These are phyloP conservation scores for Chesias legatella DNA, from an alignment of 2,888 invertebrate genomes.

Conservation along the genomic window DNA sequence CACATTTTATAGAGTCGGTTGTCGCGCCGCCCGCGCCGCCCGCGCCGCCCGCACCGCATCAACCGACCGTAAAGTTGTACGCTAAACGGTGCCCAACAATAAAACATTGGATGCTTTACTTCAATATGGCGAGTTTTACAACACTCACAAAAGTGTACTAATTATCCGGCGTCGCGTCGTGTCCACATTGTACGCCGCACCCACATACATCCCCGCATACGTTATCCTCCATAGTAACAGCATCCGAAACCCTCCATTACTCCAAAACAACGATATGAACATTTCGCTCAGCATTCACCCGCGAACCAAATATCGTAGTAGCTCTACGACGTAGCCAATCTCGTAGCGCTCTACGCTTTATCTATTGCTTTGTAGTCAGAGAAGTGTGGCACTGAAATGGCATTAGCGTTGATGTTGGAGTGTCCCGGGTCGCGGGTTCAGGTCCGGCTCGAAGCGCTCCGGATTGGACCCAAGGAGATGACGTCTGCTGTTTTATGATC, in stretches of 20 bases:
- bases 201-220: neutral
- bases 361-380: neutral
- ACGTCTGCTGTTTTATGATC: conserved; percentile 3
- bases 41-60: no score
- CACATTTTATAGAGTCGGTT: no score
- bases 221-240: conserved; percentile 1
- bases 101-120: conserved; percentile 2
- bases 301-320: conserved; percentile 5
- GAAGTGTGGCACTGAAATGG: neutral
- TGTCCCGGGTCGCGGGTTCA: neutral
- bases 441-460: no score
- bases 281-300: conserved; percentile 1
- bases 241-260: conserved; percentile 4
- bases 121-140: conserved; percentile 2
- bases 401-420: conserved; percentile 5
- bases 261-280: conserved; percentile 4
- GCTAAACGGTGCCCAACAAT: conserved; percentile 2
- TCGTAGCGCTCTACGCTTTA: conserved; percentile 1
- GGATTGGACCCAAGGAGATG: no score
- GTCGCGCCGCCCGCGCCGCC: no score
- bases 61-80: conserved; percentile 1
- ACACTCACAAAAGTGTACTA: neutral
- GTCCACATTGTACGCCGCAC: neutral
- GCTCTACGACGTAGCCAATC: no score
- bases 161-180: neutral